phyloP scores from a whole-genome alignment of 2,113 vertebrate species.

The Eublepharis macularius region DNA sequence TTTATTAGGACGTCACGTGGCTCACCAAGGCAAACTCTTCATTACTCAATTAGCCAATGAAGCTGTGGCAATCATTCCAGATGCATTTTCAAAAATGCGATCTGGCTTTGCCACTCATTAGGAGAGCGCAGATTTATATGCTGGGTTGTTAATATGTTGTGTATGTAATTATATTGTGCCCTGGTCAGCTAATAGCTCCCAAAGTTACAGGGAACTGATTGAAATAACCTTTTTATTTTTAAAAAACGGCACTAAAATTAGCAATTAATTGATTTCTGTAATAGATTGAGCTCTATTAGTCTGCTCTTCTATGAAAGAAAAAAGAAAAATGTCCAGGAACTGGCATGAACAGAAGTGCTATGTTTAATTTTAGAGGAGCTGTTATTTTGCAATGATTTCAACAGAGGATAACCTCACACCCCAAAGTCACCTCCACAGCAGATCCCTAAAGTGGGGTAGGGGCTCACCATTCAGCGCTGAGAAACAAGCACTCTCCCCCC shows the following conservation, averaged over 20 bases:
- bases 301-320: neutral
- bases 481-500: too few relatives aligned
- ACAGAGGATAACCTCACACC: rapidly evolving
- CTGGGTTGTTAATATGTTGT: slow-evolving; percentile 20
- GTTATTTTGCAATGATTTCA: neutral
- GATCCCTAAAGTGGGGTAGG: too few relatives aligned
- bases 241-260: slow-evolving; percentile 15
- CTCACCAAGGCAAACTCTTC: slow-evolving; percentile 20
- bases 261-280: neutral
- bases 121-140: neutral
- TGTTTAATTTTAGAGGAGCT: neutral
- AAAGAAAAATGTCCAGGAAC: neutral
- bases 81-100: slow-evolving; percentile 3
- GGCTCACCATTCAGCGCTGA: too few relatives aligned
- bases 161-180: slow-evolving; percentile 43
- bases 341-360: rapidly evolving
- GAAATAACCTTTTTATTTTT: neutral
- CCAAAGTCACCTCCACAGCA: neutral
- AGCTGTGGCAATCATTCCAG: slow-evolving; percentile 22
- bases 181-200: slow-evolving; percentile 29
- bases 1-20: slow-evolving; percentile 20
- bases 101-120: neutral
- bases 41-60: slow-evolving; percentile 34
- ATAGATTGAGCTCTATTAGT: neutral
- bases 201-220: slow-evolving; percentile 35